Percentiles rank a stretch among this genome's conserved stretches.
phyloP scores from a whole-genome alignment of 2,888 invertebrate species.

The Xanthia icteritia region DNA sequence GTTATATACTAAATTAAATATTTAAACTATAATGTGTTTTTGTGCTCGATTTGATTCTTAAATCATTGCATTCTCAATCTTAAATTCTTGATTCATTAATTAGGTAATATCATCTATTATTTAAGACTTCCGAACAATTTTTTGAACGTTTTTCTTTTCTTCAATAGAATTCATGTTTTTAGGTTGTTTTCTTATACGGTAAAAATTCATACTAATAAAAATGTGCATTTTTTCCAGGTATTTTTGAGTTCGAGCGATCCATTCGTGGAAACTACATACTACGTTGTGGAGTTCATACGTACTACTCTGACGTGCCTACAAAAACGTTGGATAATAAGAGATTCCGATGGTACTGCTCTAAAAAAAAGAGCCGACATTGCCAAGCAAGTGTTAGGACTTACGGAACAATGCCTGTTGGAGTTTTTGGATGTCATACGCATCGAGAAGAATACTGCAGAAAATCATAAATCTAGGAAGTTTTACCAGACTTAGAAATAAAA shows the following conservation, averaged over 20 bases:
- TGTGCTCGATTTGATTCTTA: background rate
- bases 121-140: background rate
- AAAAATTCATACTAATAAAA: background rate
- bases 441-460: background rate
- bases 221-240: conserved; percentile 24
- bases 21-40: background rate
- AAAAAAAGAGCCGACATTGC: conserved; percentile 69
- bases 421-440: conserved; percentile 69
- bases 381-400: conserved; percentile 67
- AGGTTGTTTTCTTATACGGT: background rate
- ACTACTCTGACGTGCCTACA: conserved; percentile 70
- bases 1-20: conserved; percentile 9
- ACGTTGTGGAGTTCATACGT: conserved; percentile 66
- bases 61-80: too few relatives aligned
- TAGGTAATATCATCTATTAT: background rate
- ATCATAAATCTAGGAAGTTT: too few relatives aligned
- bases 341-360: conserved; percentile 75
- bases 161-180: background rate
- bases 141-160: background rate
- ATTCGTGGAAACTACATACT: conserved; percentile 63
- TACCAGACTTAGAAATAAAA: background rate
- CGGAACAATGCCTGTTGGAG: conserved; percentile 57
- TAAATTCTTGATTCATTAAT: too few relatives aligned
- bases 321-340: conserved; percentile 44
- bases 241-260: conserved; percentile 42